These are phyloP conservation scores for Thysanoteuthis rhombus DNA, from an alignment of 2,888 invertebrate species.

Conservation along the genomic window DNA sequence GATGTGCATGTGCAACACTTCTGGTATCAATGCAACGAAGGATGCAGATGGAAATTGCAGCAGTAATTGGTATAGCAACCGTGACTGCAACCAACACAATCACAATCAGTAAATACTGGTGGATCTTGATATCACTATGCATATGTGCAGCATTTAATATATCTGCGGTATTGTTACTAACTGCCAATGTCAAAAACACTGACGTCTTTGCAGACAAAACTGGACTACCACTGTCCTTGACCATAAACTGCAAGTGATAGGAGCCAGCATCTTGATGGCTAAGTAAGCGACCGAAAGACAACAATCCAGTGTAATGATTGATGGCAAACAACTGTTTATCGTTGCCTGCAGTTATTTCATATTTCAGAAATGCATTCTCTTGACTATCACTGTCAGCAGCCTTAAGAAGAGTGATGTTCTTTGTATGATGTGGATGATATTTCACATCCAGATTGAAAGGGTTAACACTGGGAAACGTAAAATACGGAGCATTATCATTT, in stretches of 20 bases:
- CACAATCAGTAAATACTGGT: slow-evolving; percentile 12
- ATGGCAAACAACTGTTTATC: neutral
- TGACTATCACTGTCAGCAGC: neutral
- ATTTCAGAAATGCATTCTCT: slow-evolving; percentile 12
- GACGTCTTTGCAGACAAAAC: neutral
- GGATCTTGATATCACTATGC: neutral
- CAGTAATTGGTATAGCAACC: neutral
- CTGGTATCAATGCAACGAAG: neutral
- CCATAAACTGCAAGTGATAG: neutral
- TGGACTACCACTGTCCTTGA: neutral
- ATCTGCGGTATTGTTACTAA: neutral
- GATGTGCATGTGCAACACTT: slow-evolving; percentile 12
- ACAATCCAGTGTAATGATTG: neutral
- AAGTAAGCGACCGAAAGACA: neutral
- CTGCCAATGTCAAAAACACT: neutral
- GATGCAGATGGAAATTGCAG: slow-evolving; percentile 12
- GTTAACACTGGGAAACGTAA: neutral
- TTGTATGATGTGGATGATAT: neutral
- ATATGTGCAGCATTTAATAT: neutral
- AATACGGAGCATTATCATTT: neutral
- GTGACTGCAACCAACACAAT: slow-evolving; percentile 12
- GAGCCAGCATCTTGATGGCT: neutral
- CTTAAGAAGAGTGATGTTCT: neutral
- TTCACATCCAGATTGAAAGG: neutral
- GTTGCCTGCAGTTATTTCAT: neutral